These are phyloP conservation scores for Brachionus sp. DNA, from an alignment of 1,140 invertebrate species.

Conservation along the genomic window DNA sequence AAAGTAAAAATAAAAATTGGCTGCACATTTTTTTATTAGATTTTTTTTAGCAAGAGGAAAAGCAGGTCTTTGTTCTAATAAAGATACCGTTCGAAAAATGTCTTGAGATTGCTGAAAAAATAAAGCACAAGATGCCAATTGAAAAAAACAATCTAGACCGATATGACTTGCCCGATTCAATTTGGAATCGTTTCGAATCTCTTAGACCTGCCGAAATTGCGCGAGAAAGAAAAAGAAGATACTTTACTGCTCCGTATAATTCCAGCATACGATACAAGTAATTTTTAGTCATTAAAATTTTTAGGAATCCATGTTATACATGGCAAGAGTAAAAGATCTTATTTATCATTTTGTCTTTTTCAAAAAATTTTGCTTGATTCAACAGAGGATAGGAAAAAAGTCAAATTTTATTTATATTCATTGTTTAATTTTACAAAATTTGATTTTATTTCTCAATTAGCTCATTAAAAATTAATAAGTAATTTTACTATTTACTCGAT, in stretches of 20 bases:
- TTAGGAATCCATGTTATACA: too few relatives aligned
- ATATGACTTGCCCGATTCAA: not conserved
- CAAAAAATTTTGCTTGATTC: too few relatives aligned
- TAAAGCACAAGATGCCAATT: conserved; percentile 38
- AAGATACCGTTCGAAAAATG: conserved; percentile 35
- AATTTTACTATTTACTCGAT: too few relatives aligned
- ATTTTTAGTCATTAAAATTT: not conserved
- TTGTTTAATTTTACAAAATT: too few relatives aligned
- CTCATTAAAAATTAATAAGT: too few relatives aligned
- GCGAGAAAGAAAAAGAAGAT: conserved; percentile 14
- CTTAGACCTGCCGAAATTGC: not conserved
- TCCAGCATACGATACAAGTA: conserved; percentile 27
- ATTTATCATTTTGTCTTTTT: too few relatives aligned
- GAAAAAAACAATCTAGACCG: conserved; percentile 36
- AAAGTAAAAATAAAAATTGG: not conserved
- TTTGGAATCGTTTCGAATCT: conserved; percentile 31
- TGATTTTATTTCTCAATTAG: too few relatives aligned
- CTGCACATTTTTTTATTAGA: not conserved
- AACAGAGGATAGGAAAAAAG: too few relatives aligned
- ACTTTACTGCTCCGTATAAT: conserved; percentile 39
- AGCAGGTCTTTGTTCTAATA: conserved; percentile 1
- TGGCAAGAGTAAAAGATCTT: too few relatives aligned
- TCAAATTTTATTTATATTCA: too few relatives aligned
- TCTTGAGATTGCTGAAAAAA: conserved; percentile 39
- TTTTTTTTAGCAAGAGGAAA: conserved; percentile 20